These are phyloP conservation scores for Heliopora coerulea DNA, from an alignment of 92 coral and sea anemone species.

Conservation along the genomic window DNA sequence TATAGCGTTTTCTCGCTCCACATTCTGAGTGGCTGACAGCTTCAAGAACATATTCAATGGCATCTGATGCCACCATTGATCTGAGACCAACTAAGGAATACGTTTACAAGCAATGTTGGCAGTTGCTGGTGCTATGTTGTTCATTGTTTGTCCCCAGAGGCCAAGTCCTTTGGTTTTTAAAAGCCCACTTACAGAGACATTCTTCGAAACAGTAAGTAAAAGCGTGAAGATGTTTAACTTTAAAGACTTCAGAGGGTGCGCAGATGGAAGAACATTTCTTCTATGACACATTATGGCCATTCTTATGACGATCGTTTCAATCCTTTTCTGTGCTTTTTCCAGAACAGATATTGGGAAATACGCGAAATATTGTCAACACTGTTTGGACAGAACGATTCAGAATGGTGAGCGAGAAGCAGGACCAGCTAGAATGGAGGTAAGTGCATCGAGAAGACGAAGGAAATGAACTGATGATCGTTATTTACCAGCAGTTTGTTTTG, in stretches of 20 bases:
- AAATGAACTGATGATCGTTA: no score
- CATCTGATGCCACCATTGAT: constrained; percentile 78
- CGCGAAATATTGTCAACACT: constrained; percentile 73
- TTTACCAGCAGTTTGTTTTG: background rate
- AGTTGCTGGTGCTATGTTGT: constrained; percentile 78
- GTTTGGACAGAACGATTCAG: constrained; percentile 77
- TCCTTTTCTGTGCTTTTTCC: no score
- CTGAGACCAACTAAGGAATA: constrained; percentile 89
- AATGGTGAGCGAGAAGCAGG: constrained; percentile 93
- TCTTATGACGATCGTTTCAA: no score
- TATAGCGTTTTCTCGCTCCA: constrained; percentile 34
- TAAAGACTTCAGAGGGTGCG: no score
- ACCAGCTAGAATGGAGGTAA: constrained; percentile 94
- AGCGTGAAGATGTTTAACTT: background rate
- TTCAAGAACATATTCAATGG: constrained; percentile 31
- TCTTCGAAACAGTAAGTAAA: constrained; percentile 20
- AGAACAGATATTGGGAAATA: constrained; percentile 69
- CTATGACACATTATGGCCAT: no score
- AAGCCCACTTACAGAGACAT: constrained; percentile 71
- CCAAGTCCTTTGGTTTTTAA: constrained; percentile 72
- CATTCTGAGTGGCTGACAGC: constrained; percentile 39
- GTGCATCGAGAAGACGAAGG: no score
- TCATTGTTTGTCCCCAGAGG: constrained; percentile 89
- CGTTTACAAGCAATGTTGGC: constrained; percentile 94
- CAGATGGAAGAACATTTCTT: no score